Base-by-base conservation (phyloP, 2,797 vertebrate genomes). In the Diplodus sargus region DNA sequence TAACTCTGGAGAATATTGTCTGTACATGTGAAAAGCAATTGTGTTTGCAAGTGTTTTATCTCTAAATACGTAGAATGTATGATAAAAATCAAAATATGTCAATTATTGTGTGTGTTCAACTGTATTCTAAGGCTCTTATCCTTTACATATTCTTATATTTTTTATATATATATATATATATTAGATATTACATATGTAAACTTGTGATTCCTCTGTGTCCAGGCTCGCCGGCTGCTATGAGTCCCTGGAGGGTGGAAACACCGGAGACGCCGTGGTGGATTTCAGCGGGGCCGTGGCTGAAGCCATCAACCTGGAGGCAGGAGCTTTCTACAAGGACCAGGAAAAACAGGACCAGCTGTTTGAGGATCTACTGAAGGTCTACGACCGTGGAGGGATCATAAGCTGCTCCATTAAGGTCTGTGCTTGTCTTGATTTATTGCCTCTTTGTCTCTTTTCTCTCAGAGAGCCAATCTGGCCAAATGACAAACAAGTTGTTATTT, bases 211-310 rank as follows among this genome's bases (percentile, higher is more conserved):
- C 17, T 78, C 42, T 69, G 28, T 66, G 43, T 68, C 20, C 87
- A 99, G 98, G 90, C 90, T 99, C 18, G 93, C 96, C 17, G 96
- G 96, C 71, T 98, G 96, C 90, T 99, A 99, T 0, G 96, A 99
- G 89, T 97, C 97, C 4, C 91, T 99, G 56, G 97, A 97, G 67
- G 96, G 97, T 8, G 96, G 98, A 52, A 98, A 96, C 59, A 97
- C 97, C 15, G 96, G 96, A 48, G 98, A 99, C 28, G 97, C 98
- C 11, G 96, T 99, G 74, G 96, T 98, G 85, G 98, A 99, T 87
- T 99, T 99, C 90, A 98, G 96, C 15, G 97, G 98, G 42, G 96
- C 96, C 0, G 95, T 99, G 76, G 87, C 95, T 9, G 98, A 99
- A 91, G 89, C 94, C 77, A 83, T 99, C 47, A 91, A 93, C 89